Conservation (phyloP, 2,888 invertebrate species). For the Oligia latruncula region DNA sequence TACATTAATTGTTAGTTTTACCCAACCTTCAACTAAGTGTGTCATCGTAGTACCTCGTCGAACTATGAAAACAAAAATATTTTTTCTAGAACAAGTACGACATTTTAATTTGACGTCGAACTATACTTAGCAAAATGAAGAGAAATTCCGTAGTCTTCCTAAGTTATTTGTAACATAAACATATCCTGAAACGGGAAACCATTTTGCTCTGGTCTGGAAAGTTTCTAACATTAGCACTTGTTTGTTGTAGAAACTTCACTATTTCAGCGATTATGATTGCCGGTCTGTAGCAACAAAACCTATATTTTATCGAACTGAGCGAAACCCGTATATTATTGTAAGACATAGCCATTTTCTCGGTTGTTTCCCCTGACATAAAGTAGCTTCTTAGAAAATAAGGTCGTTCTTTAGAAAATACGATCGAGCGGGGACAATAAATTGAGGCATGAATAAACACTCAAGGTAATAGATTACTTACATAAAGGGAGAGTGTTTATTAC, state of each 20-base stretch:
- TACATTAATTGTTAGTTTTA: constrained; percentile 19
- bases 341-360: constrained; percentile 72
- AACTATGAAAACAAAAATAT: constrained; percentile 19
- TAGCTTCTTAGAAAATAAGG: constrained; percentile 78
- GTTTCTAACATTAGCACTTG: constrained; percentile 52
- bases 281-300: constrained; percentile 54
- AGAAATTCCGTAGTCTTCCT: neutral
- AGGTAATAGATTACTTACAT: constrained; percentile 75
- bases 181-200: constrained; percentile 8
- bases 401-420: constrained; percentile 78
- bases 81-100: neutral
- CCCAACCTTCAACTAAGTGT: neutral
- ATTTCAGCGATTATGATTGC: constrained; percentile 56
- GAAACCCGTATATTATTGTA: constrained; percentile 72
- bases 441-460: constrained; percentile 79
- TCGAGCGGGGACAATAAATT: constrained; percentile 80
- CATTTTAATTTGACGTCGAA: constrained; percentile 32
- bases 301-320: constrained; percentile 66
- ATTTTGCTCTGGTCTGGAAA: constrained; percentile 48
- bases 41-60: neutral
- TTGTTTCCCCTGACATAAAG: constrained; percentile 75
- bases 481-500: constrained; percentile 51
- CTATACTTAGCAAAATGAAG: constrained; percentile 8
- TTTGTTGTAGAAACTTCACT: constrained; percentile 48
- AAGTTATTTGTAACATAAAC: constrained; percentile 45